Conservation (phyloP, 2,113 vertebrate genomes). For the Sula dactylatra region DNA sequence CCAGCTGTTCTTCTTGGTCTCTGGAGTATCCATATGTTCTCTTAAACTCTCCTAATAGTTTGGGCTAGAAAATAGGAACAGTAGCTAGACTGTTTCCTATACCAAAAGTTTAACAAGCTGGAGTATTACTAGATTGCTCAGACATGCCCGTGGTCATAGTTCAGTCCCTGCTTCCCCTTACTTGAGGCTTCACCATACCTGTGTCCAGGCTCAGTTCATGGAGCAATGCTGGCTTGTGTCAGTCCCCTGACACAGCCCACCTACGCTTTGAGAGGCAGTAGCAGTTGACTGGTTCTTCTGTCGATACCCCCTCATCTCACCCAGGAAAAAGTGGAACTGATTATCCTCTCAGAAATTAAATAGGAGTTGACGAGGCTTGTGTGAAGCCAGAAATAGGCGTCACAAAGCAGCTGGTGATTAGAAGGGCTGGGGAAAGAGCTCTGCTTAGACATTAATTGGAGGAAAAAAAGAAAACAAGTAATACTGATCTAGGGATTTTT, state of each 20-base stretch:
- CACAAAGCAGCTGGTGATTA: background rate
- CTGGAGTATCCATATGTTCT: background rate
- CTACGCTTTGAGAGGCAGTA: background rate
- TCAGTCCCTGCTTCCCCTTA: background rate
- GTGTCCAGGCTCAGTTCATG: background rate
- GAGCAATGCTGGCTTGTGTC: background rate
- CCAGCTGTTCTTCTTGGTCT: conserved; percentile 14
- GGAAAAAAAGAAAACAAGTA: background rate
- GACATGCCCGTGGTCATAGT: background rate
- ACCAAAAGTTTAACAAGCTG: background rate
- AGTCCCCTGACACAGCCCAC: background rate
- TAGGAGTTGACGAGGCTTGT: background rate
- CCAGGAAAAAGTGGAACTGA: background rate
- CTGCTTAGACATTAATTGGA: background rate
- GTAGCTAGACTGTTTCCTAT: background rate
- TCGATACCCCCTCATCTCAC: background rate
- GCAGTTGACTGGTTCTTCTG: background rate
- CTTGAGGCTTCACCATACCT: background rate
- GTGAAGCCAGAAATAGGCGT: background rate
- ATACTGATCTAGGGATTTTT: background rate
- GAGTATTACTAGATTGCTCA: background rate
- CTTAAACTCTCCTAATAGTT: background rate
- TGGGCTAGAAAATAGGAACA: background rate
- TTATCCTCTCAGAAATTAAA: background rate
- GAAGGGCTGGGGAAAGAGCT: background rate